Percentiles rank a stretch among this genome's conserved stretches.
Evolutionary conservation across 1,140 invertebrate genomes (phyloP).

Genomic region (Carposina sasakii): DNA sequence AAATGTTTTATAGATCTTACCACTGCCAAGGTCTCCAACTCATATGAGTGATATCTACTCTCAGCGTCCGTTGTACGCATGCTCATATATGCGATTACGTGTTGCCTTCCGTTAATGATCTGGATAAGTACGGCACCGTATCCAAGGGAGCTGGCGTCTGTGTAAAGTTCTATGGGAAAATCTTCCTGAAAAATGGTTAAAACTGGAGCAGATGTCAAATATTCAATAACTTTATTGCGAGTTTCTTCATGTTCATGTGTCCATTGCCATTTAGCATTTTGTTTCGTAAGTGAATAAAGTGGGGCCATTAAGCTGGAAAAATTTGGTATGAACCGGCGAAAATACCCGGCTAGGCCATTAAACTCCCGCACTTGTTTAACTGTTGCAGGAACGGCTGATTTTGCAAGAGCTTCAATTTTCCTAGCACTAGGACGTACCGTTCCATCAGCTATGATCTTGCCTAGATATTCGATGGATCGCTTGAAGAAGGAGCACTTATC

Average conservation of each 20-base stretch:
- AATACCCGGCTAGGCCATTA: conserved; percentile 17
- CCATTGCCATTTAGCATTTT: conserved; percentile 4
- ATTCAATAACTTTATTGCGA: not conserved
- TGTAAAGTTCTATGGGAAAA: conserved; percentile 30
- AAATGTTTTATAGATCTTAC: conserved; percentile 29
- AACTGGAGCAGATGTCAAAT: conserved; percentile 5
- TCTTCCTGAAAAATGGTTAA: conserved; percentile 7
- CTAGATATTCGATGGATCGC: conserved; percentile 16
- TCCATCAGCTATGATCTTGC: not conserved
- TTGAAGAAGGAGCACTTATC: conserved; percentile 14
- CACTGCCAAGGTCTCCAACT: conserved; percentile 59
- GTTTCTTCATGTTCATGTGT: conserved; percentile 15
- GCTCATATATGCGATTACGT: conserved; percentile 11
- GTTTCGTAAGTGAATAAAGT: conserved; percentile 2
- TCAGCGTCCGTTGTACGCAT: conserved; percentile 26
- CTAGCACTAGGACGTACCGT: conserved; percentile 1
- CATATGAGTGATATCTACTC: conserved; percentile 49
- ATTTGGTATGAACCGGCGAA: conserved; percentile 27
- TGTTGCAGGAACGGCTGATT: conserved; percentile 23
- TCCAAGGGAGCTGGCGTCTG: conserved; percentile 38
- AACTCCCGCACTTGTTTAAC: conserved; percentile 14
- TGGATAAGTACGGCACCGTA: conserved; percentile 54
- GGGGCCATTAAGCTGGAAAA: conserved; percentile 19
- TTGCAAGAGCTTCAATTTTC: conserved; percentile 10
- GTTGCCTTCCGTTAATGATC: conserved; percentile 7